Conservation (phyloP, 1,140 invertebrate genomes). For the Heliconius hewitsoni region DNA sequence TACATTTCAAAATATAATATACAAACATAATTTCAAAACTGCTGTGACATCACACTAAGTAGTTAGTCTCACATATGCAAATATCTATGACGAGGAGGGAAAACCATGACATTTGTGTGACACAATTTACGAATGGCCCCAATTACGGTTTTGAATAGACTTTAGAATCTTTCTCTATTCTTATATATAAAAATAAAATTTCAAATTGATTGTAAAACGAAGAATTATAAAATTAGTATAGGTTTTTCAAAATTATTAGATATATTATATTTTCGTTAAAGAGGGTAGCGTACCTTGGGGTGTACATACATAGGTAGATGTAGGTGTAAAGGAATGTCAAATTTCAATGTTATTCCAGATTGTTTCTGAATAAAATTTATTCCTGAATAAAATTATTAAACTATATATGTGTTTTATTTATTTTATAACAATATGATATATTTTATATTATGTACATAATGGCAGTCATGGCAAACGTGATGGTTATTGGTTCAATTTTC, state of each 20-base stretch:
- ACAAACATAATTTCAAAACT: too few relatives aligned
- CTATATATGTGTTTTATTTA: slow-evolving; percentile 36
- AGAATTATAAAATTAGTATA: slow-evolving; percentile 61
- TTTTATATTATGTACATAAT: too few relatives aligned
- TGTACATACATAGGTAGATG: slow-evolving; percentile 62
- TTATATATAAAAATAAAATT: slow-evolving; percentile 48
- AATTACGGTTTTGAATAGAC: slow-evolving; percentile 5
- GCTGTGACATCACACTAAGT: too few relatives aligned
- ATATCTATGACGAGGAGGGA: too few relatives aligned
- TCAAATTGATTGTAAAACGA: slow-evolving; percentile 58
- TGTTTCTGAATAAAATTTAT: slow-evolving; percentile 72
- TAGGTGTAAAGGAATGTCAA: slow-evolving; percentile 47
- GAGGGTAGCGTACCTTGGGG: slow-evolving; percentile 43
- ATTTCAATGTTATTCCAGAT: slow-evolving; percentile 63
- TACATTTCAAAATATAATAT: too few relatives aligned
- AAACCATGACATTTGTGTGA: too few relatives aligned
- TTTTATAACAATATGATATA: slow-evolving; percentile 6
- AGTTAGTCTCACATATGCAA: too few relatives aligned
- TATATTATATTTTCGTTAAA: slow-evolving; percentile 71
- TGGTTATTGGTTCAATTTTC: too few relatives aligned
- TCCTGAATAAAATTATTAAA: slow-evolving; percentile 68
- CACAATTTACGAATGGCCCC: too few relatives aligned
- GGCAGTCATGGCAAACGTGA: too few relatives aligned
- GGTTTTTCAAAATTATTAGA: slow-evolving; percentile 54
- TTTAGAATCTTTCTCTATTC: slow-evolving; percentile 53